Percentiles rank a stretch among this genome's conserved stretches.
phyloP scores from a whole-genome alignment of 2,888 invertebrate genomes.

The Plagiodera versicolora region DNA sequence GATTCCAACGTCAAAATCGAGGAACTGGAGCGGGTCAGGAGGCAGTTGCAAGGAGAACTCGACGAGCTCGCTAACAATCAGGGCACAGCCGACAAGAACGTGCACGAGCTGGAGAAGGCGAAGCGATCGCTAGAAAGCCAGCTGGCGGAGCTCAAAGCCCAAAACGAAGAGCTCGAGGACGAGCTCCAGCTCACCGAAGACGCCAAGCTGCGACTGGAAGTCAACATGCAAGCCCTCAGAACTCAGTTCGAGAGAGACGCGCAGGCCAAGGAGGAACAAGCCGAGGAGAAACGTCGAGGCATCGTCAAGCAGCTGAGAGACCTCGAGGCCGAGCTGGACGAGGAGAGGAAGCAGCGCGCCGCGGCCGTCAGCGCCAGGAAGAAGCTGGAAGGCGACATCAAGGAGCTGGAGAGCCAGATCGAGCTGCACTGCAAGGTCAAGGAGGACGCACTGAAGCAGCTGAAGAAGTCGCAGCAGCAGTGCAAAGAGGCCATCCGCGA shows the following conservation, averaged over 20 bases:
- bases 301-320: slow-evolving; percentile 93
- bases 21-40: slow-evolving; percentile 82
- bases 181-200: slow-evolving; percentile 96
- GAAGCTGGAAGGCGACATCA: slow-evolving; percentile 91
- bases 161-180: slow-evolving; percentile 95
- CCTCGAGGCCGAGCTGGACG: slow-evolving; percentile 91
- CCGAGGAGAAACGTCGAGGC: slow-evolving; percentile 91
- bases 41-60: slow-evolving; percentile 87
- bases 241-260: slow-evolving; percentile 94
- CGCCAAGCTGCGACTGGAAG: slow-evolving; percentile 93
- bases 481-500: slow-evolving; percentile 90
- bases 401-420: slow-evolving; percentile 88
- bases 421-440: slow-evolving; percentile 94
- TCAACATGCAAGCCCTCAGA: slow-evolving; percentile 96
- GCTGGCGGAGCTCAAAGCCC: slow-evolving; percentile 86
- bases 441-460: slow-evolving; percentile 94
- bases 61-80: slow-evolving; percentile 97
- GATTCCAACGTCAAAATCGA: slow-evolving; percentile 86
- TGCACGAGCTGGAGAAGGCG: slow-evolving; percentile 96
- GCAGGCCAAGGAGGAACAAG: slow-evolving; percentile 89
- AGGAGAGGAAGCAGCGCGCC: slow-evolving; percentile 92
- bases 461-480: slow-evolving; percentile 89
- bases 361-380: slow-evolving; percentile 86
- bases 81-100: slow-evolving; percentile 98
- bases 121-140: slow-evolving; percentile 94